Evolutionary conservation across 2,113 vertebrate species (phyloP).

Genomic region (Bujurquina vittata): DNA sequence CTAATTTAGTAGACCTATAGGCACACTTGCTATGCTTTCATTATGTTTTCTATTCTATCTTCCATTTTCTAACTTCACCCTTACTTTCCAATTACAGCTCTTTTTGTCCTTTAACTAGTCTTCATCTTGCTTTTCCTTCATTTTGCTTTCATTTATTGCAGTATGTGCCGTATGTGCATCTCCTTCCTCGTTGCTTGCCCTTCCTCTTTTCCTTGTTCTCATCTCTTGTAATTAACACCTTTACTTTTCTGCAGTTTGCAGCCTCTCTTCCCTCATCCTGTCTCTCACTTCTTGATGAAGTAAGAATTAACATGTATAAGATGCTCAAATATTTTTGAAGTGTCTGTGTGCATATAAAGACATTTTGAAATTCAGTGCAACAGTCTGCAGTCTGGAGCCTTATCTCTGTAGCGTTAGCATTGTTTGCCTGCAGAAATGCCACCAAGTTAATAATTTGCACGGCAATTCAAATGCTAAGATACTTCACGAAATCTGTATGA

Average conservation of each 20-base stretch:
- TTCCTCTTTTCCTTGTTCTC: conserved; percentile 6
- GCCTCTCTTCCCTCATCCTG: not conserved
- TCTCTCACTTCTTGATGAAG: conserved; percentile 34
- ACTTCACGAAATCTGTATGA: not conserved
- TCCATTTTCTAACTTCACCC: conserved; percentile 14
- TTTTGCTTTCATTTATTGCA: conserved; percentile 41
- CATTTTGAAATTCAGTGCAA: conserved; percentile 43
- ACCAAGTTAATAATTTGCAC: conserved; percentile 45
- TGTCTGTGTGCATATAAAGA: conserved; percentile 23
- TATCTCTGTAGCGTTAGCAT: conserved; percentile 36
- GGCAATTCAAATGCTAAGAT: conserved; percentile 52
- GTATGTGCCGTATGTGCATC: not conserved
- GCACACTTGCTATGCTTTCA: conserved; percentile 27
- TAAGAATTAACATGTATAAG: conserved; percentile 42
- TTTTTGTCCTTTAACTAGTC: conserved; percentile 45
- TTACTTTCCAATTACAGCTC: conserved; percentile 44
- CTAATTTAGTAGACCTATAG: conserved; percentile 37
- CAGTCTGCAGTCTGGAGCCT: conserved; percentile 39
- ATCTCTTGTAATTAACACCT: conserved; percentile 44
- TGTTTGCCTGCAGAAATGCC: conserved; percentile 59
- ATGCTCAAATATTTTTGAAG: conserved; percentile 46
- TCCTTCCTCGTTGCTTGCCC: not conserved
- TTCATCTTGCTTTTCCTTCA: conserved; percentile 36
- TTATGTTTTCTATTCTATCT: conserved; percentile 33
- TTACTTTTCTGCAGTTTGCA: conserved; percentile 30